These are phyloP conservation scores for Scomberomorus guttatus DNA, from an alignment of 2,797 vertebrate species.

Conservation along the genomic window DNA sequence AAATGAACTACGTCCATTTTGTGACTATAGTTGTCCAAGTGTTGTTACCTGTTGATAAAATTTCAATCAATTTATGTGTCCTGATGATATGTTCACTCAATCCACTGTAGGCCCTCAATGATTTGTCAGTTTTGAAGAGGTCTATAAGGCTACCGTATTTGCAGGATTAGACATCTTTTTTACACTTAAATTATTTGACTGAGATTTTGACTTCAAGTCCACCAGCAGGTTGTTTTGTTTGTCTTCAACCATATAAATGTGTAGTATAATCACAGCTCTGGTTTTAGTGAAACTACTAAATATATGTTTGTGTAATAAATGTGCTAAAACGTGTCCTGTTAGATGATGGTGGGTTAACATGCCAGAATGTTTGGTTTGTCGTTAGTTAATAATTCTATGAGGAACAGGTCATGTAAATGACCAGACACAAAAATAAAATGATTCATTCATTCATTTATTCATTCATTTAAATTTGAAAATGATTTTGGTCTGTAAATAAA, in stretches of 20 bases:
- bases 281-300: no score
- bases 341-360: no score
- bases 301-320: no score
- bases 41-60: neutral
- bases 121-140: neutral
- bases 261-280: neutral
- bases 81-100: neutral
- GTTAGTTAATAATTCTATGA: no score
- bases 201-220: neutral
- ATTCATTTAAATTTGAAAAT: no score
- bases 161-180: neutral
- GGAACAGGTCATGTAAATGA: no score
- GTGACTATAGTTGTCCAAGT: neutral
- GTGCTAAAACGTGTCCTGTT: no score
- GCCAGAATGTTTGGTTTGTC: no score
- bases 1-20: neutral
- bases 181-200: no score
- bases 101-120: accelerated
- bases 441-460: no score
- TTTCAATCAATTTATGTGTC: neutral
- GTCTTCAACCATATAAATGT: neutral
- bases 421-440: no score
- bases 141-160: neutral
- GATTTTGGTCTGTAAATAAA: no score
- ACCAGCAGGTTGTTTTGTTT: neutral